A percentile compares a stretch with the other conserved stretches of the same genome.
These are phyloP conservation scores for Cryptophagus acutangulus DNA, from an alignment of 2,888 invertebrate species.

Conservation along the genomic window DNA sequence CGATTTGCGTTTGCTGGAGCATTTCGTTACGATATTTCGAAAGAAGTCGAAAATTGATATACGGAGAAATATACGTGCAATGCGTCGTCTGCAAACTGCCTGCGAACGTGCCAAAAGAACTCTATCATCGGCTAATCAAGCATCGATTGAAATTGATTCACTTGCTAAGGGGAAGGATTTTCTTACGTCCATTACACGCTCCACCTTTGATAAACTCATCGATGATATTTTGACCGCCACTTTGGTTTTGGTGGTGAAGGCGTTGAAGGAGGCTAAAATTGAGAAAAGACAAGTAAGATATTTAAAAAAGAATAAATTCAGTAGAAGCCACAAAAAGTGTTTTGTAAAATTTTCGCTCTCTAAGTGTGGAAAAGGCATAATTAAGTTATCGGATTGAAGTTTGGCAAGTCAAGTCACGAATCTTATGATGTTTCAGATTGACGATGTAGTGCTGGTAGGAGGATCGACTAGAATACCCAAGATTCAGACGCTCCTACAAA, in stretches of 20 bases:
- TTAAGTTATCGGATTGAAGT: not conserved
- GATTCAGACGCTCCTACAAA: conserved; percentile 58
- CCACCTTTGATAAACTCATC: conserved; percentile 61
- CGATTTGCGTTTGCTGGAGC: conserved; percentile 53
- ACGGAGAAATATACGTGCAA: conserved; percentile 49
- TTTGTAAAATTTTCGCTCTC: too few relatives aligned
- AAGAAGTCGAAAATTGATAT: conserved; percentile 53
- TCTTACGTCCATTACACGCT: conserved; percentile 56
- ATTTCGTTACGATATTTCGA: conserved; percentile 54
- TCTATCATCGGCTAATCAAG: conserved; percentile 53
- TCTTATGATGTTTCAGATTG: conserved; percentile 40
- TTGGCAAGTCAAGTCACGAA: conserved; percentile 9
- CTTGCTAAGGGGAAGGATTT: conserved; percentile 58
- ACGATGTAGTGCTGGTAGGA: conserved; percentile 58
- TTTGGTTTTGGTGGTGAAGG: conserved; percentile 61
- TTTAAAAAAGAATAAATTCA: too few relatives aligned
- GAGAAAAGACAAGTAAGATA: conserved; percentile 45
- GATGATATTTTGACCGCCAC: conserved; percentile 60
- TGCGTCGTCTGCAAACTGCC: conserved; percentile 58
- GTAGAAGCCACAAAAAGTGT: too few relatives aligned
- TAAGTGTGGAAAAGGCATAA: too few relatives aligned
- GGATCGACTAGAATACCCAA: conserved; percentile 67
- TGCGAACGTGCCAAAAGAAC: conserved; percentile 61
- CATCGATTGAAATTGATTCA: conserved; percentile 59
- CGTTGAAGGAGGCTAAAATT: conserved; percentile 59